Evolutionary conservation across 2,797 vertebrate species (phyloP).

Genomic region (Miichthys miiuy): DNA sequence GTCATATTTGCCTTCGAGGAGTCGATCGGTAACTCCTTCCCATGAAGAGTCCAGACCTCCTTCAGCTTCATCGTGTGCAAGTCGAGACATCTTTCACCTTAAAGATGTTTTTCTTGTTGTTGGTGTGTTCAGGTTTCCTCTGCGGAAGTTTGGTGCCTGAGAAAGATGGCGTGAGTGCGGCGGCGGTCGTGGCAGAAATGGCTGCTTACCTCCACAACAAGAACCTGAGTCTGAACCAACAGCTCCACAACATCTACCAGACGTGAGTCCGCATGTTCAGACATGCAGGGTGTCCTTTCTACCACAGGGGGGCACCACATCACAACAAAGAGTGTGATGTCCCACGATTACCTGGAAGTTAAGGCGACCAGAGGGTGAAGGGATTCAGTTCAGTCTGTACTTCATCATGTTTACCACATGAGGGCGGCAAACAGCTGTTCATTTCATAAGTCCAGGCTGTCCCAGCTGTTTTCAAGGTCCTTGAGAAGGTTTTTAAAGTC

Average conservation of each 20-base stretch:
- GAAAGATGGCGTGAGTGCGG: slow-evolving; percentile 96
- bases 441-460: background rate
- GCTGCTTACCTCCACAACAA: slow-evolving; percentile 87
- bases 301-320: too few species aligned
- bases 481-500: too few species aligned
- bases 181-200: slow-evolving; percentile 94
- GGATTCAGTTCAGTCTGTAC: background rate
- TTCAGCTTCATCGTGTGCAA: background rate
- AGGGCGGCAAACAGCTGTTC: background rate
- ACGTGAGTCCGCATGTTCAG: slow-evolving; percentile 64
- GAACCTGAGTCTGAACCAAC: slow-evolving; percentile 85
- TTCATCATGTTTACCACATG: background rate
- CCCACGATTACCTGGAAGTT: too few species aligned
- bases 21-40: slow-evolving; percentile 89
- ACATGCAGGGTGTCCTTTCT: too few species aligned
- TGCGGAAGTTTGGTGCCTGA: slow-evolving; percentile 92
- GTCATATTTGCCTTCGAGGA: slow-evolving; percentile 97
- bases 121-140: slow-evolving; percentile 88
- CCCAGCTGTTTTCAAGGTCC: too few species aligned
- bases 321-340: too few species aligned
- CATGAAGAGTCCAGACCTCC: background rate
- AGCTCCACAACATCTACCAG: slow-evolving; percentile 90
- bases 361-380: background rate
- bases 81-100: too few species aligned
- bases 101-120: background rate